A percentile compares a stretch with the other conserved stretches of the same genome.
phyloP scores from a whole-genome alignment of 2,113 vertebrate genomes.

The Hypocryptadius cinnamomeus region DNA sequence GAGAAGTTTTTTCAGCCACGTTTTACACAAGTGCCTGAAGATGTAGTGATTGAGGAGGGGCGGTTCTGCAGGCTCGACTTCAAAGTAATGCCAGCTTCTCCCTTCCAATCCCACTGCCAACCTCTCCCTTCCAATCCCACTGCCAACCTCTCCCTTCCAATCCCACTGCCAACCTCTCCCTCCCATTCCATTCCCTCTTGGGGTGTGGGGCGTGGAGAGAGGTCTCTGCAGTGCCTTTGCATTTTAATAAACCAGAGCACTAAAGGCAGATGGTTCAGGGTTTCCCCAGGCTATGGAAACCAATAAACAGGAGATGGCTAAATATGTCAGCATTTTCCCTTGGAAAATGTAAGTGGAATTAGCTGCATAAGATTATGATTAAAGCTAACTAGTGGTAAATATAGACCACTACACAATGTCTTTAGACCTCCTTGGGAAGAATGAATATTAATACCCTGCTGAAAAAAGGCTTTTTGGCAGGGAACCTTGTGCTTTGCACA shows the following conservation, averaged over 20 bases:
- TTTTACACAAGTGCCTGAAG: slow-evolving; percentile 87
- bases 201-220: neutral
- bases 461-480: neutral
- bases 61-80: slow-evolving; percentile 93
- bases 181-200: neutral
- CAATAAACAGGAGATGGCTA: neutral
- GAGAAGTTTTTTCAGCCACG: slow-evolving; percentile 93
- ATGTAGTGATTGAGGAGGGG: slow-evolving; percentile 87
- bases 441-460: neutral
- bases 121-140: neutral
- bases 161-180: neutral
- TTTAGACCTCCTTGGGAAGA: neutral
- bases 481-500: neutral
- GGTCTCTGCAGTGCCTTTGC: neutral
- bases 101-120: neutral
- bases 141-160: neutral
- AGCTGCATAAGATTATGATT: neutral
- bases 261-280: neutral
- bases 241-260: neutral
- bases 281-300: neutral
- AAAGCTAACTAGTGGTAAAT: neutral
- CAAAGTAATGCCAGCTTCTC: slow-evolving; percentile 74
- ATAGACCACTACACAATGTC: neutral
- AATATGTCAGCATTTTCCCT: neutral
- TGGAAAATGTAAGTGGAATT: neutral